phyloP scores from a whole-genome alignment of 2,888 invertebrate species.

The Tholera decimalis region DNA sequence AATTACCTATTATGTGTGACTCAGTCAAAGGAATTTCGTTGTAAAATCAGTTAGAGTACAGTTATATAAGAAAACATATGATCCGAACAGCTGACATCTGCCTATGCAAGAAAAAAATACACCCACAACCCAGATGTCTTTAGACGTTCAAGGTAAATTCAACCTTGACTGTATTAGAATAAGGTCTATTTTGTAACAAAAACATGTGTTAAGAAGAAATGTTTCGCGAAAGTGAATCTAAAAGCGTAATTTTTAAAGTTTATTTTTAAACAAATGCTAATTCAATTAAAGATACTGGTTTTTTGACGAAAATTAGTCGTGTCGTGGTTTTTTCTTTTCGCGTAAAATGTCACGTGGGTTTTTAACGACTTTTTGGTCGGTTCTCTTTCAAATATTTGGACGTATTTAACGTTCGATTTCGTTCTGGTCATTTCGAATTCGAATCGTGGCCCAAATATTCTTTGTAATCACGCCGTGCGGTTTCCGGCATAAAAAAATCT shows the following conservation, averaged over 20 bases:
- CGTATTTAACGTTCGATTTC: constrained; percentile 28
- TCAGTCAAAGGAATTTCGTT: constrained; percentile 73
- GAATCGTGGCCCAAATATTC: background rate
- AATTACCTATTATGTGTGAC: constrained; percentile 41
- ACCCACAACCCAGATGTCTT: constrained; percentile 62
- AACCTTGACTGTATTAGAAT: rapidly evolving
- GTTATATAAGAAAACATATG: constrained; percentile 82
- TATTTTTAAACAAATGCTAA: constrained; percentile 35
- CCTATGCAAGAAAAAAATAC: constrained; percentile 69
- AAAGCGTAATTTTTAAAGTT: constrained; percentile 39
- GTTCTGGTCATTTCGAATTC: constrained; percentile 18
- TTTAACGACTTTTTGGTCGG: constrained; percentile 40
- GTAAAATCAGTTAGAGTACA: constrained; percentile 84
- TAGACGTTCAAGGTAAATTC: background rate
- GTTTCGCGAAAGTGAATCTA: constrained; percentile 40
- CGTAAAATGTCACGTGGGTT: constrained; percentile 24
- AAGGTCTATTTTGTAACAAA: constrained; percentile 8
- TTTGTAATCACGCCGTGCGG: background rate
- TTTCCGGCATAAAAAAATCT: background rate
- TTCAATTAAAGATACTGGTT: constrained; percentile 29
- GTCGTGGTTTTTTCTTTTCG: constrained; percentile 12
- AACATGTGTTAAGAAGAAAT: background rate
- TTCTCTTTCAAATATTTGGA: constrained; percentile 25
- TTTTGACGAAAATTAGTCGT: constrained; percentile 11
- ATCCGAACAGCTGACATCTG: constrained; percentile 86